Conservation (phyloP, 2,113 vertebrate genomes). For the Microtus pennsylvanicus region DNA sequence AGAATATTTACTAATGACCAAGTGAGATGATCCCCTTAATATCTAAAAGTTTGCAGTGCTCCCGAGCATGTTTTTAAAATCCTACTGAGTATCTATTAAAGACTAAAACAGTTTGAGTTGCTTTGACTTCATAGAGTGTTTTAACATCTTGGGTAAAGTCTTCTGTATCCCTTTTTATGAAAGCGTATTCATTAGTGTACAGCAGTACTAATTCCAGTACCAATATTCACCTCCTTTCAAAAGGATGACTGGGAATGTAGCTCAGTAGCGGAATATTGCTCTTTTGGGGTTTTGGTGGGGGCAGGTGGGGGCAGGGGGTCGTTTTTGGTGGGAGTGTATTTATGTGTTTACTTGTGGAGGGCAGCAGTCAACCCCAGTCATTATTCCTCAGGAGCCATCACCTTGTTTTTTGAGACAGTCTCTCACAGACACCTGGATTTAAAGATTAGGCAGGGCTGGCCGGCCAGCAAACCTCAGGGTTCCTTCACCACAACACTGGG, state of each 20-base stretch:
- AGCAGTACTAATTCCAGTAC: background rate
- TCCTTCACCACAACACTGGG: background rate
- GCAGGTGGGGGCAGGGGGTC: background rate
- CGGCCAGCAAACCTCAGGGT: background rate
- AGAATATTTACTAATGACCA: slow-evolving; percentile 26
- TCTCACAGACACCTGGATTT: background rate
- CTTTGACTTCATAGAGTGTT: slow-evolving; percentile 8
- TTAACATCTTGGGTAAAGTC: slow-evolving; percentile 16
- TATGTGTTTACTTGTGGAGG: background rate
- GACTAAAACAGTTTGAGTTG: slow-evolving; percentile 29
- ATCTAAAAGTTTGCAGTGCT: slow-evolving; percentile 1
- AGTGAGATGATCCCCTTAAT: slow-evolving; percentile 22
- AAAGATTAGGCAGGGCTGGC: background rate
- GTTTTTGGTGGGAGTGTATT: background rate
- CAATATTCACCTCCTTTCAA: background rate
- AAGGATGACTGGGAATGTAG: background rate
- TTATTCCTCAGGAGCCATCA: background rate
- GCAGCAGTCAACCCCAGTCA: background rate
- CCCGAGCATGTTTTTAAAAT: slow-evolving; percentile 19
- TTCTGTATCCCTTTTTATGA: slow-evolving; percentile 39
- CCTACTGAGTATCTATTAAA: slow-evolving; percentile 2
- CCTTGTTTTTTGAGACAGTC: background rate
- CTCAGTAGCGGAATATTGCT: background rate
- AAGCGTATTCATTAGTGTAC: background rate
- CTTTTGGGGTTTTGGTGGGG: background rate